Evolutionary conservation across 1,140 invertebrate genomes (phyloP), one percentile per base, ranked within the genome.

Genomic region (Trichomalopsis sarcophagae): DNA sequence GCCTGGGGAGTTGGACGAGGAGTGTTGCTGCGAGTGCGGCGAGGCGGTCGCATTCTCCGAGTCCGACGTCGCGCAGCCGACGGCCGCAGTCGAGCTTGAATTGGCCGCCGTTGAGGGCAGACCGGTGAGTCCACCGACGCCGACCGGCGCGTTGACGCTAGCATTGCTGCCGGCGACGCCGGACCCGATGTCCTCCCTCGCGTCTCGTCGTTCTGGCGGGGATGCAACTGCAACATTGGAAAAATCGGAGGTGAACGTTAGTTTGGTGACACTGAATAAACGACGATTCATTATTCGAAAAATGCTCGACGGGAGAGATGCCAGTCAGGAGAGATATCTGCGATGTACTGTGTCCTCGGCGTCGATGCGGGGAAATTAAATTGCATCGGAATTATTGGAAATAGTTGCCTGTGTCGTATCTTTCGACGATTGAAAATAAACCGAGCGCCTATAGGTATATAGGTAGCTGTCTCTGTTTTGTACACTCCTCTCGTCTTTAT

Each of bases 141-240:
- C 33, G n/a, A 2, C 21, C n/a, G 69, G 6, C 5, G 44, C 6
- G 5, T n/a, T 44, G 36, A n/a, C 11, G 17, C 71, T 44, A 71
- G 82, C 80, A 78, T 87, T 73, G 80, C 86, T 82, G 2, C 40
- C 47, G 77, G 82, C 82, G 80, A 11, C 90, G 85, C 87, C 88
- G 66, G 89, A 87, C 21, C 88, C 91, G 30, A 89, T 88, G 82
- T 93, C 93, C 84, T 94, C 94, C 84, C 91, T 92, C 84, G 89
- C 88, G 36, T 91, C 92, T 88, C 93, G 89, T 90, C 91, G 92
- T 85, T 95, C 94, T 80, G 94, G 94, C 82, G 94, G 94, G 89
- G 94, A 95, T 89, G 94, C 94, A 92, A 95, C 94, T 95, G 93
- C 0, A 94, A 94, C 21, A 62, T 62, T 7, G 6, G 4, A 62